These are phyloP conservation scores for Ostrea edulis DNA, from an alignment of 1,140 invertebrate species.

Conservation along the genomic window DNA sequence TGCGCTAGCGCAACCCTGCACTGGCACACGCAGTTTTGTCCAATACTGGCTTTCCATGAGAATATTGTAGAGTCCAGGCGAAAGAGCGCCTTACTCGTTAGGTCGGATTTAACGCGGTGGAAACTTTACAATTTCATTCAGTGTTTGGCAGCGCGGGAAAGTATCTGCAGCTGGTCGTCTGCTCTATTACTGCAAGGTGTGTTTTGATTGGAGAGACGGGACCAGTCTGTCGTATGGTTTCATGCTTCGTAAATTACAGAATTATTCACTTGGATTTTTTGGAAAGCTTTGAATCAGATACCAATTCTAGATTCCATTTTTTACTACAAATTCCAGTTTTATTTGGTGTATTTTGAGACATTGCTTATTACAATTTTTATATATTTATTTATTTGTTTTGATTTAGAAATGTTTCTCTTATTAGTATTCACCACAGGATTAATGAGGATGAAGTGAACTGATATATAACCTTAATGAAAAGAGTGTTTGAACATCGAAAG, in stretches of 20 bases:
- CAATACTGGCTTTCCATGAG: neutral
- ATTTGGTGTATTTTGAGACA: neutral
- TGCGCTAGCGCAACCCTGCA: neutral
- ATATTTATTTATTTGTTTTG: too few species aligned
- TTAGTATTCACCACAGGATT: too few species aligned
- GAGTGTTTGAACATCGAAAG: neutral
- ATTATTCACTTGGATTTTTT: constrained; percentile 7
- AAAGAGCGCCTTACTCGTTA: neutral
- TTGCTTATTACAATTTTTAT: neutral
- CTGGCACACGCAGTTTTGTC: neutral
- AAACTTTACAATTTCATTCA: constrained; percentile 16
- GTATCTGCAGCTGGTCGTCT: constrained; percentile 11
- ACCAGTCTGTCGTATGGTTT: constrained; percentile 19
- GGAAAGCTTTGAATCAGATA: neutral
- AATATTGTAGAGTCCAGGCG: constrained; percentile 13
- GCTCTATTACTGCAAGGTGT: constrained; percentile 15
- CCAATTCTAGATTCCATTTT: neutral
- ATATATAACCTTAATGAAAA: neutral
- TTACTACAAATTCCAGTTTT: neutral
- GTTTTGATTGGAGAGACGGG: neutral
- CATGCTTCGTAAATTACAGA: constrained; percentile 3
- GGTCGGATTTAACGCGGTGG: constrained; percentile 12
- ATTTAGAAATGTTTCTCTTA: too few species aligned
- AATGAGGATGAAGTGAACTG: neutral
- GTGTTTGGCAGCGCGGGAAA: constrained; percentile 25